A percentile compares a stretch with the other conserved stretches of the same genome.
These are phyloP conservation scores for Dioctria rufipes DNA, from an alignment of 2,888 invertebrate genomes.

Conservation along the genomic window DNA sequence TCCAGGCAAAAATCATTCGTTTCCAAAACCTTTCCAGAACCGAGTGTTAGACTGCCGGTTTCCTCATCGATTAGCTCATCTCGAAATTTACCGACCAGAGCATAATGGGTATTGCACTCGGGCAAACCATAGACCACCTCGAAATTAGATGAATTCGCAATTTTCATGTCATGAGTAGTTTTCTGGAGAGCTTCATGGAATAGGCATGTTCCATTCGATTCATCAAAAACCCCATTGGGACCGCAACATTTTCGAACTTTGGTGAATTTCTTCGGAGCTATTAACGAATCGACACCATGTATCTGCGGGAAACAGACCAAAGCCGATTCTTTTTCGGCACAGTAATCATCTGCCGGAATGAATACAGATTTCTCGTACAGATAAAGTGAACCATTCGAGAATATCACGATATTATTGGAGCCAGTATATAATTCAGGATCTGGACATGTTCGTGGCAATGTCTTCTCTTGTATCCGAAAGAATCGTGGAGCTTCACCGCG, in stretches of 20 bases:
- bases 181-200: conserved; percentile 63
- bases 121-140: conserved; percentile 74
- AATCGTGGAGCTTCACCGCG: conserved; percentile 70
- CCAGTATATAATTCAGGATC: conserved; percentile 68
- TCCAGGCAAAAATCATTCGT: conserved; percentile 62
- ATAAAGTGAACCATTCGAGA: conserved; percentile 78
- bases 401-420: conserved; percentile 69
- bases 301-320: conserved; percentile 75
- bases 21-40: conserved; percentile 68
- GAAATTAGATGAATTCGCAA: conserved; percentile 66
- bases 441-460: conserved; percentile 67
- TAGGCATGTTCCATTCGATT: conserved; percentile 73
- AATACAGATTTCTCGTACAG: conserved; percentile 72
- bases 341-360: conserved; percentile 76
- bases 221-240: conserved; percentile 76
- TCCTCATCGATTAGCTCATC: conserved; percentile 73
- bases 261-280: conserved; percentile 64
- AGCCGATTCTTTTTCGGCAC: conserved; percentile 78
- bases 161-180: conserved; percentile 5
- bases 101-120: conserved; percentile 73
- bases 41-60: conserved; percentile 73
- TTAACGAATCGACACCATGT: conserved; percentile 63
- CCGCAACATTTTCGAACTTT: conserved; percentile 81
- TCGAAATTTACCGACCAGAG: conserved; percentile 75
- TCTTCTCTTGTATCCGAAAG: conserved; percentile 70